Base-by-base conservation (phyloP, 2,113 vertebrate genomes). In the Ranitomeya variabilis region DNA sequence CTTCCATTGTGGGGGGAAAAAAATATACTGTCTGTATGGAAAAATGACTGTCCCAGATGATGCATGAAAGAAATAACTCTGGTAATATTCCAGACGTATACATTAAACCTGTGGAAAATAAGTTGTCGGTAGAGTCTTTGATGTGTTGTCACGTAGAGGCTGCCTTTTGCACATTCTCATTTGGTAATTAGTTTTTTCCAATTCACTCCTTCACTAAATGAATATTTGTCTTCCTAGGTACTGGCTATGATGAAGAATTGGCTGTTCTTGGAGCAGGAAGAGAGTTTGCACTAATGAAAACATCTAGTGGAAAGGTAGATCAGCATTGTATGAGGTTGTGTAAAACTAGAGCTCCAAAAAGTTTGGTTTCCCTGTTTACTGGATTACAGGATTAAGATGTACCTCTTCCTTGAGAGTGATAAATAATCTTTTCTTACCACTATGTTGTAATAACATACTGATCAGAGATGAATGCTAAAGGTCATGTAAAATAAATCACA, bases 231-330 rank as follows among this genome's bases (percentile, higher is more conserved):
- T 93, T 80, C 80, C 80, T 90, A 99, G 98, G 98, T 94, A 99
- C 98, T 69, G 98, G 98, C 85, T 99, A 99, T 95, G 98, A 99
- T 95, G 98, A 99, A 91, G 98, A 99, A 89, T 97, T 98, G 86
- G 98, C 98, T 14, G 87, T 99, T 92, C 96, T 99, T 76, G 98
- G 97, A 94, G 98, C 98, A 83, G 98, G 98, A 93, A 95, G 98
- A 93, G 98, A 99, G 93, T 99, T 99, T 94, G 98, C 98, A 91
- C 93, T 99, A 89, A 99, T 99, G 98, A 99, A 97, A 96, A 99
- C 97, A 9, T 96, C 97, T 90, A 97, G 95, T 87, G 98, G 98
- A 94, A 99, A 99, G 97, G 98, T 99, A 95, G 83, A 54, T 52
- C 6, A 6, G 0, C n/a, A n/a, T 54, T 67, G n/a, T 52, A 2